Evolutionary conservation across 2,113 vertebrate genomes (phyloP).

Genomic region (Casuarius casuarius): DNA sequence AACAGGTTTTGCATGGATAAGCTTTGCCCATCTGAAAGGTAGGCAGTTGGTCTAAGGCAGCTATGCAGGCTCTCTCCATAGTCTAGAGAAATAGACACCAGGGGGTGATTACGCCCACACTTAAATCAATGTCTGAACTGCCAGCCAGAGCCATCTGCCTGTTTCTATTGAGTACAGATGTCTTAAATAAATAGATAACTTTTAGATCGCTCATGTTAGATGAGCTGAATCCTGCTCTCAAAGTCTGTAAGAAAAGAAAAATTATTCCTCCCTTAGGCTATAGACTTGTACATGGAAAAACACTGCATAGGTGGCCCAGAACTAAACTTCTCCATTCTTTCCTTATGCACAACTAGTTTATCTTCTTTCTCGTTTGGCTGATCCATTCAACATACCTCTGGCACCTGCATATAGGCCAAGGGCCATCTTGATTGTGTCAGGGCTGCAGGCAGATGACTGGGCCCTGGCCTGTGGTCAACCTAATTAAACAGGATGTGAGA

Average conservation of each 20-base stretch:
- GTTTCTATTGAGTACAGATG: background rate
- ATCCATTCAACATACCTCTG: background rate
- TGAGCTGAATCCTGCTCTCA: background rate
- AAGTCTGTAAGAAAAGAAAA: background rate
- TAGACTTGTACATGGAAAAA: background rate
- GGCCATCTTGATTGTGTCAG: fast-evolving
- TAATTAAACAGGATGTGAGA: background rate
- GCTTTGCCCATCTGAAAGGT: background rate
- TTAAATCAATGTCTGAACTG: background rate
- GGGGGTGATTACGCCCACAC: background rate
- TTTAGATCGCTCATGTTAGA: background rate
- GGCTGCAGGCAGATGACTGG: background rate
- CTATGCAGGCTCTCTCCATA: background rate
- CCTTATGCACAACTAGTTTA: background rate
- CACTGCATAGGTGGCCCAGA: no score
- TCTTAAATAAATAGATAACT: background rate
- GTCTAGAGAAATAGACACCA: background rate
- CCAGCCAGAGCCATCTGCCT: background rate
- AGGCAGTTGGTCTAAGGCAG: background rate
- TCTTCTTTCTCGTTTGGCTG: background rate
- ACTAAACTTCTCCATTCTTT: background rate
- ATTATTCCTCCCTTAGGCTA: background rate
- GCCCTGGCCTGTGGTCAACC: background rate
- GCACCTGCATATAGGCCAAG: background rate
- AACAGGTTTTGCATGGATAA: background rate